Conservation (phyloP, 92 coral and sea anemone genomes). For the Meandrina meandrites region DNA sequence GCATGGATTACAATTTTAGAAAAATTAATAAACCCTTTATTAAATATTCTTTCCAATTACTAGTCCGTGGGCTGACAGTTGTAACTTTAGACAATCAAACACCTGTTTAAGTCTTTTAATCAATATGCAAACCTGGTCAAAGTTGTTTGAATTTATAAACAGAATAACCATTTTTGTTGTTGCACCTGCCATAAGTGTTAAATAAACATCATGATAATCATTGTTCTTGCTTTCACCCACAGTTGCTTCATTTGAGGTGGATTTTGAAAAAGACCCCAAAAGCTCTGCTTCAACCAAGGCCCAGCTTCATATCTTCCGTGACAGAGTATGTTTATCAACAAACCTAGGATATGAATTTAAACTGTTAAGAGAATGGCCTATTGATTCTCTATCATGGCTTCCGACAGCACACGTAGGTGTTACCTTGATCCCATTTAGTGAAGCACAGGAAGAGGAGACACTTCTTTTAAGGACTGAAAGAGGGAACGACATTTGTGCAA, state of each 20-base stretch:
- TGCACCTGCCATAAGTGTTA: neutral
- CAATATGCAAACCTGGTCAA: neutral
- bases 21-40: neutral
- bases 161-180: neutral
- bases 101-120: neutral
- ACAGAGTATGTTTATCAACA: conserved; percentile 31
- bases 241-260: conserved; percentile 37
- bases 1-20: neutral
- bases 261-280: neutral
- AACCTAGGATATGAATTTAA: conserved; percentile 24
- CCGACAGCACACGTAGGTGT: neutral
- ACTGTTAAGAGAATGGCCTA: conserved; percentile 27
- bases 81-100: neutral
- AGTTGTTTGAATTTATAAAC: neutral
- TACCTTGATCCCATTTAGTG: neutral
- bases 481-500: conserved; percentile 19
- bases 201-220: too few relatives aligned
- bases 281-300: neutral
- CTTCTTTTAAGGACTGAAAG: conserved; percentile 17
- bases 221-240: neutral
- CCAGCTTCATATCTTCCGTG: conserved; percentile 39
- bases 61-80: neutral
- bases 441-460: conserved; percentile 5
- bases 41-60: neutral
- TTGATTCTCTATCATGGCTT: neutral